A percentile compares a stretch with the other conserved stretches of the same genome.
These are phyloP conservation scores for Aselliscus stoliczkanus DNA, from an alignment of 2,797 vertebrate genomes.

Conservation along the genomic window DNA sequence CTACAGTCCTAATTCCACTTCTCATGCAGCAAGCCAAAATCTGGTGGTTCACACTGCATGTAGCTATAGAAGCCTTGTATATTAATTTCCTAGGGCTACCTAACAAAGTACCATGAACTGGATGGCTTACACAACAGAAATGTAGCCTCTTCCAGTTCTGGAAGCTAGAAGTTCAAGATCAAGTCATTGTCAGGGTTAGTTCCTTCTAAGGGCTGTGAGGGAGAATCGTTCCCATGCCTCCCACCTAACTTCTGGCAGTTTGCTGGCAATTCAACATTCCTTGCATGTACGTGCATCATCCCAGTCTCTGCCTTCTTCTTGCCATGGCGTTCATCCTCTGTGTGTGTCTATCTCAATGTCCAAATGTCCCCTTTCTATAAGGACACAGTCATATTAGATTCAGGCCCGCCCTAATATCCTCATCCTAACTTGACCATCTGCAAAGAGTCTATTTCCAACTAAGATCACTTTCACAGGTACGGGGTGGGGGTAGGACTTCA, in stretches of 20 bases:
- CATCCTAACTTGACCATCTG: neutral
- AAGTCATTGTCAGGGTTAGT: neutral
- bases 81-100: neutral
- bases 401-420: neutral
- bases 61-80: neutral
- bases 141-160: neutral
- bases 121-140: neutral
- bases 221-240: neutral
- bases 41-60: neutral
- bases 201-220: neutral
- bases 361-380: neutral
- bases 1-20: neutral
- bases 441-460: neutral
- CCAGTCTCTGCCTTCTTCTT: neutral
- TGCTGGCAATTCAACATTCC: neutral
- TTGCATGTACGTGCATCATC: neutral
- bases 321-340: neutral
- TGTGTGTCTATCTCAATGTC: neutral
- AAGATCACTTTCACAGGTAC: neutral
- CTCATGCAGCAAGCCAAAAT: neutral
- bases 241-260: neutral
- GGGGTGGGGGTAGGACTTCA: neutral
- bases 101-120: neutral
- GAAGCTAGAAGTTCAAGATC: neutral
- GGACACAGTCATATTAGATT: neutral